These are phyloP conservation scores for Hormaphis cornu DNA, from an alignment of 1,140 invertebrate species.

Conservation along the genomic window DNA sequence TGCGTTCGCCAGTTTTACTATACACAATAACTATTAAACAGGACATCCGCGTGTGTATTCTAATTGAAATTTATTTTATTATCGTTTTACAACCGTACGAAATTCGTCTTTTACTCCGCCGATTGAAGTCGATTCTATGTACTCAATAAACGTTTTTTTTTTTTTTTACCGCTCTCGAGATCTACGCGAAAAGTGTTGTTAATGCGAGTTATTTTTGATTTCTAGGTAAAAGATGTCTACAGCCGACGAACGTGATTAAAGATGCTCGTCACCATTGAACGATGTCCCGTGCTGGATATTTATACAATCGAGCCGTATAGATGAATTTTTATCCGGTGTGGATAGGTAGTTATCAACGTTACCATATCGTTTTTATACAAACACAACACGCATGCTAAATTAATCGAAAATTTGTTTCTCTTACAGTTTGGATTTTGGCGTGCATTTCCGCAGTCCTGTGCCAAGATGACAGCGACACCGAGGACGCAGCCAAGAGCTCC, in stretches of 20 bases:
- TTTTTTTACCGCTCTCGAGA: too few species aligned
- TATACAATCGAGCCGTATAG: not conserved
- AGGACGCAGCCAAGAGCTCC: not conserved
- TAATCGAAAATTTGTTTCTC: not conserved
- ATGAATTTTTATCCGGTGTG: slow-evolving; percentile 12
- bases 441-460: slow-evolving; percentile 11
- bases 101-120: too few species aligned
- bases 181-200: not conserved
- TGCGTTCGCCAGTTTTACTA: too few species aligned
- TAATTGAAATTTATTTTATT: too few species aligned
- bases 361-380: not conserved
- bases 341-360: not conserved
- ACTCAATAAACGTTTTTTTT: too few species aligned
- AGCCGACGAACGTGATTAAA: not conserved
- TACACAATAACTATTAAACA: too few species aligned
- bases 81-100: too few species aligned
- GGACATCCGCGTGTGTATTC: too few species aligned
- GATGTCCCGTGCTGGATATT: slow-evolving; percentile 1
- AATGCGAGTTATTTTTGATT: not conserved
- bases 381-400: not conserved
- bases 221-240: not conserved
- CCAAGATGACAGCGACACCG: slow-evolving; percentile 3
- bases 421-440: slow-evolving; percentile 17
- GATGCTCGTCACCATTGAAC: not conserved
- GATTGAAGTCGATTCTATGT: too few species aligned